These are phyloP conservation scores for Eleginops maclovinus DNA, from an alignment of 2,113 vertebrate genomes.

Conservation along the genomic window DNA sequence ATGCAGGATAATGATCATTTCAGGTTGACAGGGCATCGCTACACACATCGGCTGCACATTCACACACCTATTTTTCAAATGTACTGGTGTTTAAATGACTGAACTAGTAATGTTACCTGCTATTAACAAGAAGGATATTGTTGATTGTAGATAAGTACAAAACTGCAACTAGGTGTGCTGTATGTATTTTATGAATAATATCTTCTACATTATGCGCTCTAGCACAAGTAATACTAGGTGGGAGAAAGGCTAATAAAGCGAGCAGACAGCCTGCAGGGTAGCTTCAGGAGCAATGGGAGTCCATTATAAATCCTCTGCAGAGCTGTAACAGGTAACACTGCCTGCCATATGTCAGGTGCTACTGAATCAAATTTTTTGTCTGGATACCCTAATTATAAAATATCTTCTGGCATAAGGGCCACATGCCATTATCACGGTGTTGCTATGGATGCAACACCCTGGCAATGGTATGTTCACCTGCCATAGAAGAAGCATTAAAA, in stretches of 20 bases:
- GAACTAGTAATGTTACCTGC: slow-evolving; percentile 1
- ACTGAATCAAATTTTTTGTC: slow-evolving; percentile 62
- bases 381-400: slow-evolving; percentile 74
- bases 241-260: slow-evolving; percentile 57
- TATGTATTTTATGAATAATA: slow-evolving; percentile 22
- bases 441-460: slow-evolving; percentile 52
- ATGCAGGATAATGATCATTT: slow-evolving; percentile 72
- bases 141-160: slow-evolving; percentile 29
- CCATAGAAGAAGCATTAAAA: slow-evolving; percentile 33
- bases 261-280: slow-evolving; percentile 58
- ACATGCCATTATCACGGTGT: slow-evolving; percentile 55
- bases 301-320: slow-evolving; percentile 70
- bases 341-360: slow-evolving; percentile 67
- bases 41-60: slow-evolving; percentile 33
- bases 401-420: slow-evolving; percentile 62
- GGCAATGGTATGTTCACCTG: slow-evolving; percentile 46
- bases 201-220: slow-evolving; percentile 38
- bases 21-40: slow-evolving; percentile 55
- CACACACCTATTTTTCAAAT: slow-evolving; percentile 44
- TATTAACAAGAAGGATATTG: slow-evolving; percentile 18
- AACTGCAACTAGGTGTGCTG: background rate
- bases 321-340: slow-evolving; percentile 75
- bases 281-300: slow-evolving; percentile 70
- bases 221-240: slow-evolving; percentile 39
- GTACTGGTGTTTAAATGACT: slow-evolving; percentile 36